phyloP scores from a whole-genome alignment of 1,140 invertebrate species.

The Nebria ingens region DNA sequence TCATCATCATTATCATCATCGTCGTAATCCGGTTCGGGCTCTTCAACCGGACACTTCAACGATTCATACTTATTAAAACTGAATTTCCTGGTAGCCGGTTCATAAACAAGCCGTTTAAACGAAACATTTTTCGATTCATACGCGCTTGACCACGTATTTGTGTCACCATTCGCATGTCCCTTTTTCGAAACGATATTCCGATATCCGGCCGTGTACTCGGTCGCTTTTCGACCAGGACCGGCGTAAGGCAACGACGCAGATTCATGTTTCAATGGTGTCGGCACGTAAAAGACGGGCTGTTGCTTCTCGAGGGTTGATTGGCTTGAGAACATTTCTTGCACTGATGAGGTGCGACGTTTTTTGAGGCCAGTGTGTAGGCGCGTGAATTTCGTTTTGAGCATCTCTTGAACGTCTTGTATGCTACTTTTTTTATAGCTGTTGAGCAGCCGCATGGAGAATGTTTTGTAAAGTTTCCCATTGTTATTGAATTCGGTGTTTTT shows the following conservation, averaged over 20 bases:
- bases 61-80: not conserved
- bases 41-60: not conserved
- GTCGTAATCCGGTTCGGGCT: constrained; percentile 1
- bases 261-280: not conserved
- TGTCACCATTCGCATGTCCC: too few relatives aligned
- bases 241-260: not conserved
- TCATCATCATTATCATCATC: not conserved
- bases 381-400: not conserved
- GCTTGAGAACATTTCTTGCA: constrained; percentile 1
- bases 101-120: not conserved
- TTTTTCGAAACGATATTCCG: not conserved
- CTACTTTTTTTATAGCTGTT: constrained; percentile 5
- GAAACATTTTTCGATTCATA: not conserved
- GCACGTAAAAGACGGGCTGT: not conserved
- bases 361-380: not conserved
- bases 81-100: not conserved
- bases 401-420: constrained; percentile 1
- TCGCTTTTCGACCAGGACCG: not conserved
- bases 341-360: not conserved
- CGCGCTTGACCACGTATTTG: too few relatives aligned
- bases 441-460: not conserved
- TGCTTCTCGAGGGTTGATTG: not conserved
- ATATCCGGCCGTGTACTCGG: not conserved
- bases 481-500: not conserved
- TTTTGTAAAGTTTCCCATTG: constrained; percentile 1